Base-by-base conservation (phyloP, 2,888 invertebrate genomes). In the Morpho helenor region DNA sequence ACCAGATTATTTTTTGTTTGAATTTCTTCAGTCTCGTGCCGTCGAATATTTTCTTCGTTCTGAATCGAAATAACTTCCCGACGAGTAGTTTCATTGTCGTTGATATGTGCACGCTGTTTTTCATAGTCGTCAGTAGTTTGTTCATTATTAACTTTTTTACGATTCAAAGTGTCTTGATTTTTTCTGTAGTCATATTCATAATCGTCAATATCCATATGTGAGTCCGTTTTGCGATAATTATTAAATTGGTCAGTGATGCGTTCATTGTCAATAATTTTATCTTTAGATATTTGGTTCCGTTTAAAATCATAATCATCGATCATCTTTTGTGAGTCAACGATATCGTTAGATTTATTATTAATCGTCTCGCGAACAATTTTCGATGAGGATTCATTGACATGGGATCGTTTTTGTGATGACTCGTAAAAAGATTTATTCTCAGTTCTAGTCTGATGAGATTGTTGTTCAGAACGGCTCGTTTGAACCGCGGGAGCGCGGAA, bases 401-500 rank as follows among this genome's bases (percentile, higher is more conserved):
- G 75, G 10, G 81, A 79, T 47, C 65, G 73, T 52, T 79, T 79
- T 52, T 82, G 76, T 7, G 71, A 63, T 8, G 82, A 75, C 8
- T 76, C 74, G 59, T 77, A 77, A 23, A 31, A 31, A 31, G 69
- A 74, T 52, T 76, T 80, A 63, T 72, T 84, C 65, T 87, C 86
- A 57, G 67, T 77, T 42, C 64, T 79, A 8, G 74, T 73, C 59
- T 85, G 70, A 58, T 72, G 78, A 7, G 79, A 78, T 7, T 76
- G 75, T 39, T 82, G 77, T 63, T 88, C 84, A n/a, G 86, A 77
- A 47, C 72, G 79, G 16, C 76, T 78, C 57, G 73, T 80, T 49
- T 86, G 82, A 10, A 77, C 77, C 7, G 66, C 64, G 0, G 88
- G 87, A 5, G 72, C 84, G n/a, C 84, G 81, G 43, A 93, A 93